Base-by-base conservation (phyloP, 2,113 vertebrate species). In the Zosterops japonicus region DNA sequence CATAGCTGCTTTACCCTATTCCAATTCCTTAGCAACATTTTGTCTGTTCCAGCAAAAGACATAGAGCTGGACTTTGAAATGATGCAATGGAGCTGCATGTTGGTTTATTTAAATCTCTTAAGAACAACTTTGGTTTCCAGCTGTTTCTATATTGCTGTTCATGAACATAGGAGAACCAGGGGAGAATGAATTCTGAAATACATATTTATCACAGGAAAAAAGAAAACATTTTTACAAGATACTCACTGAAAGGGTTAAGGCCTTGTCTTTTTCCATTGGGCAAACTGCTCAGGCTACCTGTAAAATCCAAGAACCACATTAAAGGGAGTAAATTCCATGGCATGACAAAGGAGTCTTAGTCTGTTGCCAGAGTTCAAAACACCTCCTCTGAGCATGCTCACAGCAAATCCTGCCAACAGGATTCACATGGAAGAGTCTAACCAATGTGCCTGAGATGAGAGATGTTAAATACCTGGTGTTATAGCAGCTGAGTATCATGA, bases 221-320 rank as follows among this genome's bases (percentile, higher is more conserved):
- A 59, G 8, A 60, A 63, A 97, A 94, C 42, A 93, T 57, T 90
- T 92, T 83, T 24, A 95, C 95, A 97, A 97, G 96, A 96, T 96
- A 97, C 98, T 99, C 98, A 99, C 99, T 98, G 98, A 99, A 98
- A 92, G 98, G 98, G 95, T 99, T 98, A 97, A 98, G 98, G 97
- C 98, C 98, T 98, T 98, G 98, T 98, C 98, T 97, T 98, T 98
- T 98, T 97, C 98, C 99, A 96, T 95, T 98, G 97, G 98, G 98
- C 88, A 98, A 97, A 97, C 97, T 98, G 95, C 98, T 98, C 70
- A 97, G 97, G 95, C 97, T 98, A 92, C 98, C 99, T 99, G 98
- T 75, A 98, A 97, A 85, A 93, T 80, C 95, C 22, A 97, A 96
- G 92, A 96, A 96, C 65, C 83, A 12, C 6, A 8, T 95, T 95